Conservation (phyloP, 2,797 vertebrate species). For the Echiichthys vipera region DNA sequence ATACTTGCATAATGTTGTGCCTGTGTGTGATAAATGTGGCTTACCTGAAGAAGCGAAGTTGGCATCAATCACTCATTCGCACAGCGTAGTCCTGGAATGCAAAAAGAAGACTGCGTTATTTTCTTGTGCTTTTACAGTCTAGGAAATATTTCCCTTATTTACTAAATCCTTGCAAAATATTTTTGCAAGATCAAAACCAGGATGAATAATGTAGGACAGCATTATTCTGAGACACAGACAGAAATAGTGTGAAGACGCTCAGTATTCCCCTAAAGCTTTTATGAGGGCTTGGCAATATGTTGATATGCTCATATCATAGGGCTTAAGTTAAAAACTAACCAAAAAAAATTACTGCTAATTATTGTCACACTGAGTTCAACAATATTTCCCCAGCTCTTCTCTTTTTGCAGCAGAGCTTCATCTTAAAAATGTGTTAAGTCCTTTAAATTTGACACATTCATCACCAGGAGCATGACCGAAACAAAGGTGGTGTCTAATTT, state of each 20-base stretch:
- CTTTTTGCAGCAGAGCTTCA: neutral
- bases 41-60: constrained; percentile 82
- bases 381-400: neutral
- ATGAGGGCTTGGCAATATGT: neutral
- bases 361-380: neutral
- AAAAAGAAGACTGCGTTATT: constrained; percentile 15
- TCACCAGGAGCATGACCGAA: constrained; percentile 15
- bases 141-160: neutral
- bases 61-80: constrained; percentile 88
- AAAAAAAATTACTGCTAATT: no score
- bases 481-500: constrained; percentile 51
- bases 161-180: neutral
- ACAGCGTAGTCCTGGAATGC: constrained; percentile 70
- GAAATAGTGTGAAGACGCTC: neutral
- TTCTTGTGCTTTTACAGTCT: neutral
- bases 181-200: neutral
- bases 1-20: neutral
- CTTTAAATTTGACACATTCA: constrained; percentile 8
- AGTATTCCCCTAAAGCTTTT: neutral
- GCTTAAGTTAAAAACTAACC: neutral
- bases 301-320: neutral
- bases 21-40: neutral
- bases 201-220: constrained; percentile 4
- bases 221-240: constrained; percentile 1
- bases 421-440: neutral